Base-by-base conservation (phyloP, 2,888 invertebrate genomes). In the Tenthredo scrophulariae region DNA sequence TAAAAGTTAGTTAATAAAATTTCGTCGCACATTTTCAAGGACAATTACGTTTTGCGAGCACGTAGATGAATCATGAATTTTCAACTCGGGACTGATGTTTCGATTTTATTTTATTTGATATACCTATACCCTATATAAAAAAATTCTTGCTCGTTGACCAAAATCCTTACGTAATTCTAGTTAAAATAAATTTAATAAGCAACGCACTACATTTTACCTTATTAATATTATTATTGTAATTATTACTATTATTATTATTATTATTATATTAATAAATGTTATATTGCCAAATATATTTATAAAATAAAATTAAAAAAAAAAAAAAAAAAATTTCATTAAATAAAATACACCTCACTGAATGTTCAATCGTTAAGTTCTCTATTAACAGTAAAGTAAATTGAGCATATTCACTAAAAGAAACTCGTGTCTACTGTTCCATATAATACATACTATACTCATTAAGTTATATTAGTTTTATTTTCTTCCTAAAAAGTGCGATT, bases 251-350 rank as follows among this genome's bases (percentile, higher is more conserved):
- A 40, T 43, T 43, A 22, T 67, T 33, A 72, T 37, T 72, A 72
- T 54, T 79, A 79, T 79, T 58, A 46, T 79, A 79, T 22, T 80
- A 54, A 77, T 80, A 62, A 62, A 80, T 80, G 80, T 80, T 80
- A 80, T 80, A 80, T 80, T 80, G 80, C 80, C 80, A 80, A 80
- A 80, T 80, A 80, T 80, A 80, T 80, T 80, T 80, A 80, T 80
- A 80, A 80, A 74, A 40, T 74, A 40, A 74, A 77, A 54, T 9
- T 22, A 26, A 22, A n/a, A 33, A 33, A 70, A 70, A 70, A 70
- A 70, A n/a, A 33, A 70, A 15, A 37, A 33, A 67, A 67, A 33
- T 29, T 10, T 26, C 29, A 62, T 62, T 77, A 43, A 75, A 75
- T 29, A 18, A 77, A 29, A 29, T 54, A 18, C 46, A 54, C 74